Conservation (phyloP, 2,888 invertebrate genomes). For the Melikaiella ostensackeni region DNA sequence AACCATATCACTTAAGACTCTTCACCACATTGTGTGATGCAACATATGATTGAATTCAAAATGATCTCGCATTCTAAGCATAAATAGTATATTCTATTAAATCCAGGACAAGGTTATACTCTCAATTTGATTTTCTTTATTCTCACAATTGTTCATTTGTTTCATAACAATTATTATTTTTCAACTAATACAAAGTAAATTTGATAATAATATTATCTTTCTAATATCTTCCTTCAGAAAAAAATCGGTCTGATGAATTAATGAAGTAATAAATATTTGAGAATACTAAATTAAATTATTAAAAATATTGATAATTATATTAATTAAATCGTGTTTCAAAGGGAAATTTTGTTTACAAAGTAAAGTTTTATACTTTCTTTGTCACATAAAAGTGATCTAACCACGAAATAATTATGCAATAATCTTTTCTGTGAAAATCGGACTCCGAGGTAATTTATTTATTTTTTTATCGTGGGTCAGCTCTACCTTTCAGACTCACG, state of each 20-base stretch:
- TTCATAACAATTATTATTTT: neutral
- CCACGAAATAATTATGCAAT: neutral
- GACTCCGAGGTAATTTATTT: neutral
- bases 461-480: neutral
- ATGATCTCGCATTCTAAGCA: constrained; percentile 26
- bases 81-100: constrained; percentile 3
- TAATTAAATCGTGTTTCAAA: neutral
- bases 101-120: constrained; percentile 12
- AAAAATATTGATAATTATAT: neutral
- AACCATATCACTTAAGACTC: constrained; percentile 7
- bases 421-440: neutral
- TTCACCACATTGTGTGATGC: constrained; percentile 31
- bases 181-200: neutral
- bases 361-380: neutral
- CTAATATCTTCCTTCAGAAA: neutral
- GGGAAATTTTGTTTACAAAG: neutral
- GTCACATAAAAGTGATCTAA: neutral
- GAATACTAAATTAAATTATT: neutral
- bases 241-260: neutral
- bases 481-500: neutral
- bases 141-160: neutral
- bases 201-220: neutral
- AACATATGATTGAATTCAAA: constrained; percentile 24
- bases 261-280: neutral
- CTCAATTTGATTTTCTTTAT: neutral